Conservation (phyloP, 92 coral and sea anemone species). For the Paramuricea clavata region DNA sequence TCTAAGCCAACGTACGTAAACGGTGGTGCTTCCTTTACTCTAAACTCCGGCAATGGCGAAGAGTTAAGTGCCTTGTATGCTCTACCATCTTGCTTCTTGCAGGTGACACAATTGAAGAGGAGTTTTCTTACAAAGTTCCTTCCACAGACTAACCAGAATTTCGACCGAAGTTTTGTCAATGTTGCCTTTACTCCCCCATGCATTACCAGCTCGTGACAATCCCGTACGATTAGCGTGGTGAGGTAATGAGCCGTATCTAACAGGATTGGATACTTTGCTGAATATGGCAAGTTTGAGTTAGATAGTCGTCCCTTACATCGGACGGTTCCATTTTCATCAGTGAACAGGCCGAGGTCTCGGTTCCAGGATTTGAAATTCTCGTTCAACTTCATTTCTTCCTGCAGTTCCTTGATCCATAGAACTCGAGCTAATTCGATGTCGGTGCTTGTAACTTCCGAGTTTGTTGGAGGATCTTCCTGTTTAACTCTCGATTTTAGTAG, state of each 20-base stretch:
- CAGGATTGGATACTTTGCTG: constrained; percentile 63
- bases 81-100: constrained; percentile 54
- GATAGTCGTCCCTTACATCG: constrained; percentile 63
- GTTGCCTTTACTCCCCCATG: constrained; percentile 75
- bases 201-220: constrained; percentile 64
- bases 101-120: constrained; percentile 51
- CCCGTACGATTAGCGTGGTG: constrained; percentile 57
- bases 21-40: constrained; percentile 58
- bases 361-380: constrained; percentile 53
- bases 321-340: constrained; percentile 48
- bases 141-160: constrained; percentile 64
- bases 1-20: constrained; percentile 60
- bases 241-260: constrained; percentile 50
- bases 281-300: constrained; percentile 42
- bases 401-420: constrained; percentile 50
- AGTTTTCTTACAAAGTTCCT: constrained; percentile 58
- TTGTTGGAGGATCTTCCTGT: neutral
- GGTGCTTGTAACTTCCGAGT: constrained; percentile 9
- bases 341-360: constrained; percentile 50
- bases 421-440: constrained; percentile 38
- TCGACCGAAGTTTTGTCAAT: constrained; percentile 59
- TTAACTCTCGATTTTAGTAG: constrained; percentile 31
- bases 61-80: constrained; percentile 50
- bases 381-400: constrained; percentile 13
- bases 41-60: constrained; percentile 66